Evolutionary conservation across 2,888 invertebrate species (phyloP).

Genomic region (Orthosia cruda): DNA sequence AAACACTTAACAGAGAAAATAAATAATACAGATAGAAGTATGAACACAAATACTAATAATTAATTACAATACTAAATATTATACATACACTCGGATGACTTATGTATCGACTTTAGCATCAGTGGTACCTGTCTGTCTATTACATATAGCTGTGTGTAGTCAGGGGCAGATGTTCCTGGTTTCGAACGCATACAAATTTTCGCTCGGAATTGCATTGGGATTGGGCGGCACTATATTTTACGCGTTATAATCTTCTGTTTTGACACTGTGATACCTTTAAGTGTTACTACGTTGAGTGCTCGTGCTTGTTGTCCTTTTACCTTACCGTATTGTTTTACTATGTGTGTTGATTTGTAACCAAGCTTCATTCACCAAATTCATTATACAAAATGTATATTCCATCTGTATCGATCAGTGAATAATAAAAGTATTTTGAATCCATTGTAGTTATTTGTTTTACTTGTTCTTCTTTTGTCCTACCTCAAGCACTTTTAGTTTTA

Average conservation of each 20-base stretch:
- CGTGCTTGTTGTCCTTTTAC: neutral
- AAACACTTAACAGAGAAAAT: too few relatives aligned
- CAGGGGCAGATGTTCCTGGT: slow-evolving; percentile 45
- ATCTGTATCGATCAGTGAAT: neutral
- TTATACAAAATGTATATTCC: neutral
- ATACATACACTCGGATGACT: neutral
- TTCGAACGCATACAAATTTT: slow-evolving; percentile 64
- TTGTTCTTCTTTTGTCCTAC: too few relatives aligned
- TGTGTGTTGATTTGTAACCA: neutral
- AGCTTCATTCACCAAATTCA: neutral
- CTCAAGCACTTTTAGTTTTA: too few relatives aligned
- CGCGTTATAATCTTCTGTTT: slow-evolving; percentile 9
- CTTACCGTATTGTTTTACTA: neutral
- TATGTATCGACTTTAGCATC: slow-evolving; percentile 1
- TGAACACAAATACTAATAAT: too few relatives aligned
- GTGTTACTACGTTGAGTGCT: neutral
- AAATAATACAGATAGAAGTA: too few relatives aligned
- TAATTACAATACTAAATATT: neutral
- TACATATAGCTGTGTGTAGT: slow-evolving; percentile 20
- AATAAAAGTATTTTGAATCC: neutral
- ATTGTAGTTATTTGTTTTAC: too few relatives aligned
- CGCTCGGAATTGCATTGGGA: slow-evolving; percentile 30
- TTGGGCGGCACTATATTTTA: slow-evolving; percentile 26
- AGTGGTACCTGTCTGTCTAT: neutral
- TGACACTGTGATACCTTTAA: slow-evolving; percentile 4